These are phyloP conservation scores for Danio rerio DNA, from an alignment of 2,113 vertebrate species.

Conservation along the genomic window GRCz12tu NC_133176.1:58784001-58784500, in stretches of 20 bases:
- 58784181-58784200: neutral
- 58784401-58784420: neutral
- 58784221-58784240: neutral
- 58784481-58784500: neutral
- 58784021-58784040: neutral
- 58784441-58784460: constrained; percentile 14
- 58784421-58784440: neutral
- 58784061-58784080: neutral
- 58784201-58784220: neutral
- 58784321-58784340: no score
- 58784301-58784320: neutral
- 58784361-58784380: constrained; percentile 28
- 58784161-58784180: neutral
- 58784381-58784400: neutral
- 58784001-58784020: neutral
- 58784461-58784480: neutral
- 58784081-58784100: rapidly evolving
- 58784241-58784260: neutral
- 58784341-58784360: neutral
- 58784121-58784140: neutral
- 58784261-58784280: neutral
- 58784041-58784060: neutral
- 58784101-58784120: neutral
- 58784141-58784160: rapidly evolving
- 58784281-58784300: neutral